These are phyloP conservation scores for Jordanella pulchra DNA, from an alignment of 2,797 vertebrate genomes.

Conservation along the genomic window DNA sequence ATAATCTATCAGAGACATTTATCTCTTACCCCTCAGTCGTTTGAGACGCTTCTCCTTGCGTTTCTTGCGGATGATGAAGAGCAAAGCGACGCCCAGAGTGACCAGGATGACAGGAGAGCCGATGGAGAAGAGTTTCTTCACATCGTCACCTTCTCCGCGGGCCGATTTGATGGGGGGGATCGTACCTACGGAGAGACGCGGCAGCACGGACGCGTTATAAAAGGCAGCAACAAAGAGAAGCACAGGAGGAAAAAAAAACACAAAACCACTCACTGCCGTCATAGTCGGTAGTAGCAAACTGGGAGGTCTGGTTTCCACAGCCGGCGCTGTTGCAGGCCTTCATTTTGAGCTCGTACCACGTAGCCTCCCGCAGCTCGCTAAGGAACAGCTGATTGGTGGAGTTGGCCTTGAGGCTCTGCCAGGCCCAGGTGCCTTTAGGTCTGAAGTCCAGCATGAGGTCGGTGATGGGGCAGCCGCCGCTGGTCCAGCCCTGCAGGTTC, in stretches of 20 bases:
- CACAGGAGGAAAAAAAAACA: background rate
- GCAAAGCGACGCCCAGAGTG: constrained; percentile 91
- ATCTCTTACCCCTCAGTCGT: constrained; percentile 88
- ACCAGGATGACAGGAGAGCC: constrained; percentile 95
- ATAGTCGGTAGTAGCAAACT: constrained; percentile 96
- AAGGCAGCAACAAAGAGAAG: background rate
- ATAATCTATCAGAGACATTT: constrained; percentile 18
- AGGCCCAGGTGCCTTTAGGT: constrained; percentile 95
- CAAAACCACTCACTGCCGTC: constrained; percentile 92
- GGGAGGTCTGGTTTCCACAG: constrained; percentile 92
- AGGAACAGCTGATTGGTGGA: constrained; percentile 91
- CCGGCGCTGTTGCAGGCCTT: constrained; percentile 97
- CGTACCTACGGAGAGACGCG: constrained; percentile 80
- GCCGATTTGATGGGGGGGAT: constrained; percentile 98
- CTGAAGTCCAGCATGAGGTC: constrained; percentile 93
- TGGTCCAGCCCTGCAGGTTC: constrained; percentile 97
- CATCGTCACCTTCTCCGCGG: constrained; percentile 92
- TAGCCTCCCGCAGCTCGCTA: constrained; percentile 93
- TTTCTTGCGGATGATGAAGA: constrained; percentile 96
- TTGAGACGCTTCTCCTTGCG: constrained; percentile 97
- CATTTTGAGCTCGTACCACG: constrained; percentile 98
- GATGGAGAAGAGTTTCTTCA: constrained; percentile 97
- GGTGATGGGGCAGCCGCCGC: constrained; percentile 94
- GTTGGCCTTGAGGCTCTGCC: constrained; percentile 94
- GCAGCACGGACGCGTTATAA: background rate